Evolutionary conservation across 2,797 vertebrate species (phyloP).

Genomic region (Neosilurus mollespiculum): DNA sequence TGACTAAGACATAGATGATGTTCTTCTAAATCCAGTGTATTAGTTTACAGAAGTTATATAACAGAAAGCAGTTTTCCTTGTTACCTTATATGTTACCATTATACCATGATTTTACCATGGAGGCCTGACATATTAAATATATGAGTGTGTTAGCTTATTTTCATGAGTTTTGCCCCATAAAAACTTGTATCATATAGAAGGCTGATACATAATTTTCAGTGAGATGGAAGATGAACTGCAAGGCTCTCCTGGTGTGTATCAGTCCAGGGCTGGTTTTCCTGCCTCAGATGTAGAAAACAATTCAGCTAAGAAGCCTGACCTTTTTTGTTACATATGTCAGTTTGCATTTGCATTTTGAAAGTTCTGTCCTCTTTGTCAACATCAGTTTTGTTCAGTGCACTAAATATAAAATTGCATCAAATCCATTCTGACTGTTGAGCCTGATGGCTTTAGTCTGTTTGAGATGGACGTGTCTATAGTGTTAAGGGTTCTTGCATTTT

Average conservation of each 20-base stretch:
- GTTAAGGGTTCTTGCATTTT: not conserved
- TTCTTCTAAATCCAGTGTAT: not conserved
- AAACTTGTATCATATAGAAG: not conserved
- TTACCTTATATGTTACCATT: not conserved
- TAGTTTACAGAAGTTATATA: not conserved
- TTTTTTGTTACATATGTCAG: constrained; percentile 41
- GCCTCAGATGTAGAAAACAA: constrained; percentile 29
- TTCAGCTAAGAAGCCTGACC: no score
- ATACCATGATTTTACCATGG: not conserved
- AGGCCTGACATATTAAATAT: not conserved
- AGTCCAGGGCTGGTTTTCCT: constrained; percentile 1
- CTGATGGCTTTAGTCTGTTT: not conserved
- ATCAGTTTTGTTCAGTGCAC: not conserved
- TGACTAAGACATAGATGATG: not conserved
- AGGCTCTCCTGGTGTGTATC: not conserved
- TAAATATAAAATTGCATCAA: not conserved
- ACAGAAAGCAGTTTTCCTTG: not conserved
- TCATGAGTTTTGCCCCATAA: not conserved
- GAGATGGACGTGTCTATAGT: not conserved
- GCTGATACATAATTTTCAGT: not conserved
- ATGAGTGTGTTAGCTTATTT: no score
- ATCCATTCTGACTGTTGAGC: not conserved
- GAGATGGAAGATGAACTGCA: not conserved
- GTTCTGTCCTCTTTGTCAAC: not conserved
- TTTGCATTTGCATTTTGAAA: not conserved